A percentile compares a stretch with the other conserved stretches of the same genome.
Evolutionary conservation across 2,113 vertebrate genomes (phyloP).

Genomic region (Crocuta crocuta): DNA sequence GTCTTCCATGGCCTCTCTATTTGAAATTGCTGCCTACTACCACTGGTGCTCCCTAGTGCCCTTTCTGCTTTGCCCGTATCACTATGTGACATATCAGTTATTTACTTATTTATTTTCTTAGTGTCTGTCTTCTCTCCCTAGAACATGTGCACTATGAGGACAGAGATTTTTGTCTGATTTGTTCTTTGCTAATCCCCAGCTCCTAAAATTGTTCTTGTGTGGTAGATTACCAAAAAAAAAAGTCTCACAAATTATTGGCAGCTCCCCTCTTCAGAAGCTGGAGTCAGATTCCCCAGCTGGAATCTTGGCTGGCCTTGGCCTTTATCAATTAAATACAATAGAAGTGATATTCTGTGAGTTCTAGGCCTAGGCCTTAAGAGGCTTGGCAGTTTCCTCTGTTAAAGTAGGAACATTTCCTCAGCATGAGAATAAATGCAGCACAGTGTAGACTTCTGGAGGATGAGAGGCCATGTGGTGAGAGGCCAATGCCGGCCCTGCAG

Average conservation of each 20-base stretch:
- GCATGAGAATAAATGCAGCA: not conserved
- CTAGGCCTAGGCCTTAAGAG: not conserved
- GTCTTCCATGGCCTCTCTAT: not conserved
- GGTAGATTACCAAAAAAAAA: not conserved
- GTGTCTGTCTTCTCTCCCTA: not conserved
- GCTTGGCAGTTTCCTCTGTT: not conserved
- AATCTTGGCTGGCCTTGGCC: not conserved
- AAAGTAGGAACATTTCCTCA: not conserved
- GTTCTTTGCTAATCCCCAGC: not conserved
- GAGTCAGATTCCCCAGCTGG: not conserved
- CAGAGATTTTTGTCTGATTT: not conserved
- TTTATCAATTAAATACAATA: not conserved
- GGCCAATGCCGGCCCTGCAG: not conserved
- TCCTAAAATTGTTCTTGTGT: not conserved
- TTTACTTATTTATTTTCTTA: constrained; percentile 8
- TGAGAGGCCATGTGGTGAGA: not conserved
- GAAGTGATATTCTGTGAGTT: not conserved
- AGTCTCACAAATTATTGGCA: not conserved
- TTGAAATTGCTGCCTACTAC: not conserved
- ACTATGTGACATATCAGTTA: not conserved
- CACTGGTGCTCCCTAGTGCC: not conserved
- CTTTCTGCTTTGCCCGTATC: not conserved
- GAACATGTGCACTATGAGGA: not conserved
- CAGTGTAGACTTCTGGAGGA: not conserved
- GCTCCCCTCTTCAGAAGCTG: not conserved